A percentile compares a stretch with the other conserved stretches of the same genome.
phyloP scores from a whole-genome alignment of 2,797 vertebrate genomes.

The Carcharodon carcharias region DNA sequence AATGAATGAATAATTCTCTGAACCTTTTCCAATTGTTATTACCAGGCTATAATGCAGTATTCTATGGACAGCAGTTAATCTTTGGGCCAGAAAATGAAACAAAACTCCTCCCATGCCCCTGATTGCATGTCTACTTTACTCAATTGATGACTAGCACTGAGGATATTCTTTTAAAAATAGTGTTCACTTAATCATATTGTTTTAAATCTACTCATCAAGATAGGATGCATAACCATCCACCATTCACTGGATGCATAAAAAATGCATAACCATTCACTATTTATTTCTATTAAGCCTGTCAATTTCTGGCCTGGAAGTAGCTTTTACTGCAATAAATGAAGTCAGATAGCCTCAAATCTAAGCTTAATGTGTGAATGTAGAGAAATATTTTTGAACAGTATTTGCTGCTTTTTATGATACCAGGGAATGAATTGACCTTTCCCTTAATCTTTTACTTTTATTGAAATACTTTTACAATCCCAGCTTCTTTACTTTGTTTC shows the following conservation, averaged over 20 bases:
- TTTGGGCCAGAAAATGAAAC: not conserved
- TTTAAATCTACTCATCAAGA: not conserved
- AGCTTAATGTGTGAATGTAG: not conserved
- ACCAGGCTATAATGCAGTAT: not conserved
- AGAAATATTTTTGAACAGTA: not conserved
- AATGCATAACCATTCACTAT: not conserved
- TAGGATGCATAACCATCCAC: not conserved
- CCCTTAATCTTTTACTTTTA: not conserved
- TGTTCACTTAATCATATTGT: not conserved
- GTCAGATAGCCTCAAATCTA: not conserved
- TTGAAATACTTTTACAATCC: not conserved
- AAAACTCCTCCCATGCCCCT: not conserved
- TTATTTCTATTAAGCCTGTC: not conserved
- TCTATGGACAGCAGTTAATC: not conserved
- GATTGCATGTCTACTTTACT: not conserved
- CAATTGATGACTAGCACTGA: not conserved
- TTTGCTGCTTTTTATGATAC: not conserved
- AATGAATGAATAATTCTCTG: not conserved
- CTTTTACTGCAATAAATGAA: not conserved
- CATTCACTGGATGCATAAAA: not conserved
- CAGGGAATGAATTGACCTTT: not conserved
- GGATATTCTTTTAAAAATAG: not conserved
- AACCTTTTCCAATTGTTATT: not conserved
- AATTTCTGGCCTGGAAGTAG: not conserved
- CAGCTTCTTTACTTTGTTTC: too few species aligned